phyloP scores from a whole-genome alignment of 1,140 invertebrate species.

The Phortica variegata region DNA sequence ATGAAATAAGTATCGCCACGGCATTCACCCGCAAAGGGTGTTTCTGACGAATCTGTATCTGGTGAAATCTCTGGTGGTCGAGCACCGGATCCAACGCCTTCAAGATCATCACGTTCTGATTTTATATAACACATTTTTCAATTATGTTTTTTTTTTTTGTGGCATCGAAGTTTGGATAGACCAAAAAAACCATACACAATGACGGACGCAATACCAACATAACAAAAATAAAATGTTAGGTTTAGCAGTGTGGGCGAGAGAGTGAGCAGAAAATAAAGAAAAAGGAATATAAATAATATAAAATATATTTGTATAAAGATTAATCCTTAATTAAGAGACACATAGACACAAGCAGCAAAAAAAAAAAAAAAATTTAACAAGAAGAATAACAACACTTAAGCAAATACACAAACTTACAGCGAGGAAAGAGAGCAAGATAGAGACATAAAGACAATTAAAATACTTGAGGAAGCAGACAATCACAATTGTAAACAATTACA shows the following conservation, averaged over 20 bases:
- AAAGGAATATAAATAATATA: slow-evolving; percentile 15
- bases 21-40: slow-evolving; percentile 35
- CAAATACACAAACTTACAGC: neutral
- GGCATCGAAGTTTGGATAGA: no score
- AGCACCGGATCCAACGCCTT: slow-evolving; percentile 31
- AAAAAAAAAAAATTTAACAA: no score
- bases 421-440: neutral
- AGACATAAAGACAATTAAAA: slow-evolving; percentile 2
- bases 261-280: slow-evolving; percentile 8
- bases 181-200: no score
- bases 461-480: no score
- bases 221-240: no score
- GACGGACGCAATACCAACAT: no score
- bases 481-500: no score
- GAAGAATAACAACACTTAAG: no score
- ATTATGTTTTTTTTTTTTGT: no score
- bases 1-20: slow-evolving; percentile 61
- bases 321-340: slow-evolving; percentile 1
- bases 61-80: neutral
- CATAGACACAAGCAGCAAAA: neutral
- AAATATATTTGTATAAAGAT: slow-evolving; percentile 1
- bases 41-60: slow-evolving; percentile 4
- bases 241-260: neutral
- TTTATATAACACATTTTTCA: no score
- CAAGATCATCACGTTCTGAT: no score